Evolutionary conservation across 1,140 invertebrate species (phyloP).

Genomic region (Maconellicoccus hirsutus): DNA sequence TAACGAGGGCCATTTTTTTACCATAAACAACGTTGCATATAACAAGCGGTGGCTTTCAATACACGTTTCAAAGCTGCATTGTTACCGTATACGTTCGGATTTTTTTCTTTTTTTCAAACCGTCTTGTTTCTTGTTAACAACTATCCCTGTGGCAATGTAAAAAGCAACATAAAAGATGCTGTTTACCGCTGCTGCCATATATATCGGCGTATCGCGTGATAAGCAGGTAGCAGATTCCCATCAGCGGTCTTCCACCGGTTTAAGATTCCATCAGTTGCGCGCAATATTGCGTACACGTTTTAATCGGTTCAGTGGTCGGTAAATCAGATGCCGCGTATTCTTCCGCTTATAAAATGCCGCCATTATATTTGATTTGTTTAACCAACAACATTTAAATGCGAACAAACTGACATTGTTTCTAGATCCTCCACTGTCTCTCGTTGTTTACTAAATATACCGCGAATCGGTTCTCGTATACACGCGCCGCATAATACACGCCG

Average conservation of each 20-base stretch:
- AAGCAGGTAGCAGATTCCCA: slow-evolving; percentile 18
- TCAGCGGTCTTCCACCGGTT: slow-evolving; percentile 14
- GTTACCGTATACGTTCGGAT: slow-evolving; percentile 17
- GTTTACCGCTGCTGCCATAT: slow-evolving; percentile 17
- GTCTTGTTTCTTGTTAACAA: slow-evolving; percentile 20
- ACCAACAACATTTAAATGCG: background rate
- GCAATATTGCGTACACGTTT: background rate
- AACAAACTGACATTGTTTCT: background rate
- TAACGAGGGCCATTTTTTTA: background rate
- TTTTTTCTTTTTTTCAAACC: slow-evolving; percentile 17
- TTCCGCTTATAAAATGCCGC: background rate
- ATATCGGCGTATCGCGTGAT: slow-evolving; percentile 21
- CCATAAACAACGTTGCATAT: slow-evolving; percentile 10
- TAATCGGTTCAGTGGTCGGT: slow-evolving; percentile 11
- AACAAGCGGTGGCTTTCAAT: slow-evolving; percentile 19
- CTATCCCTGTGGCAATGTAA: slow-evolving; percentile 17
- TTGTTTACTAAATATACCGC: background rate
- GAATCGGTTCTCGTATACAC: background rate
- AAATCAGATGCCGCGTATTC: background rate
- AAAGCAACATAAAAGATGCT: slow-evolving; percentile 16
- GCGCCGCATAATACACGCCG: background rate
- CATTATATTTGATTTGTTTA: slow-evolving; percentile 10
- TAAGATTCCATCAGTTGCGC: slow-evolving; percentile 12
- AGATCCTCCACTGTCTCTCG: too few relatives aligned
- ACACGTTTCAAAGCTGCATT: slow-evolving; percentile 11